Conservation (phyloP, 37 sponge, comb jelly and placozoan species). For the Agelas oroides region DNA sequence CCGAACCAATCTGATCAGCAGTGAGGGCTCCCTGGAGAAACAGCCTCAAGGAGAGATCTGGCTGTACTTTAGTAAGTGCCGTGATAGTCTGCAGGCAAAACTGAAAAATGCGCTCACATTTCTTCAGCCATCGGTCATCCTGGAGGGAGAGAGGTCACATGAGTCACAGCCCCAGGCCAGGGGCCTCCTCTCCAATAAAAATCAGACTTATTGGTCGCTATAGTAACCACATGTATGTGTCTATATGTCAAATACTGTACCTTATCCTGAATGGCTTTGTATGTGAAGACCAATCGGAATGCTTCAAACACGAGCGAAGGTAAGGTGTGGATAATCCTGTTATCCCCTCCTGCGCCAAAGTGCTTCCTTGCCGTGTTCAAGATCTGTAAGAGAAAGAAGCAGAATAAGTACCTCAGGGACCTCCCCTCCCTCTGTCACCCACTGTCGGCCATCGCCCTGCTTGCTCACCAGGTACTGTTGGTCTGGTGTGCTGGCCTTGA, state of each 20-base stretch:
- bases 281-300: slow-evolving; percentile 76
- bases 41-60: slow-evolving; percentile 85
- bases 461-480: slow-evolving; percentile 94
- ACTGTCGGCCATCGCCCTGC: too few relatives aligned
- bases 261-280: slow-evolving; percentile 74
- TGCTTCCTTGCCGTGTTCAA: slow-evolving; percentile 86
- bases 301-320: slow-evolving; percentile 94
- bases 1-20: slow-evolving; percentile 85
- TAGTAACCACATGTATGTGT: too few relatives aligned
- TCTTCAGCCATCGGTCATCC: slow-evolving; percentile 96
- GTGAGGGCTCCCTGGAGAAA: slow-evolving; percentile 96
- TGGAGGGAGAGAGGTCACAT: neutral
- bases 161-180: too few relatives aligned
- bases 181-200: too few relatives aligned
- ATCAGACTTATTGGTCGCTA: too few relatives aligned
- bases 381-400: slow-evolving; percentile 56
- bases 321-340: slow-evolving; percentile 77
- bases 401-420: neutral
- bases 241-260: slow-evolving; percentile 28
- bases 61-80: slow-evolving; percentile 75
- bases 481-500: slow-evolving; percentile 81
- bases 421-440: slow-evolving; percentile 7
- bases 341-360: slow-evolving; percentile 87
- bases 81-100: slow-evolving; percentile 84
- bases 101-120: slow-evolving; percentile 95